Conservation (phyloP, 2,797 vertebrate species). For the Podargus strigoides region DNA sequence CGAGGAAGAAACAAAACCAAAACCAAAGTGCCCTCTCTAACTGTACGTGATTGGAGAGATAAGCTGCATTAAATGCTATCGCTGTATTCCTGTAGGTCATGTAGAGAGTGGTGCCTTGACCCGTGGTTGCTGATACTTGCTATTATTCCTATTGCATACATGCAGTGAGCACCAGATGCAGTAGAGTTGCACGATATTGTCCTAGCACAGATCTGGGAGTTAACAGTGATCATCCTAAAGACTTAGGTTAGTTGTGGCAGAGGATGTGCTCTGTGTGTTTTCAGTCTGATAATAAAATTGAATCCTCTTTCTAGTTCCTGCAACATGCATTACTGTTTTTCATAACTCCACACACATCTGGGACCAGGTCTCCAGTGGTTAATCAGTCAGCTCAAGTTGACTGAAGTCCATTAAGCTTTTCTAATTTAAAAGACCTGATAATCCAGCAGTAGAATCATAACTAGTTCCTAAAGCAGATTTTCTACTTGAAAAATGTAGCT, state of each 20-base stretch:
- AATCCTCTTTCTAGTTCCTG: not conserved
- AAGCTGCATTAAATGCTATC: not conserved
- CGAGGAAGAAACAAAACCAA: not conserved
- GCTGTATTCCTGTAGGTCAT: not conserved
- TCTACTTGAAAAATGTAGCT: not conserved
- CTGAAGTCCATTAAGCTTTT: not conserved
- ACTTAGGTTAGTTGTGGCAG: not conserved
- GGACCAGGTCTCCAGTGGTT: not conserved
- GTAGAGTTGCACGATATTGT: accelerated
- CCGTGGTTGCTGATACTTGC: not conserved
- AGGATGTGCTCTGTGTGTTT: not conserved
- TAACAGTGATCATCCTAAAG: not conserved
- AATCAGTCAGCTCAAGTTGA: not conserved
- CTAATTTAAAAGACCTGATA: not conserved
- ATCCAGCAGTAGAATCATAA: not conserved
- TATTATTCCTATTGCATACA: not conserved
- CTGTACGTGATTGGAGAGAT: not conserved
- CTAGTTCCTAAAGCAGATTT: not conserved
- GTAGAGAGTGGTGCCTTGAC: not conserved
- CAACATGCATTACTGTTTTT: not conserved
- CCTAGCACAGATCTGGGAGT: not conserved
- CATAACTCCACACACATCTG: not conserved
- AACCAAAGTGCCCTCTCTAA: not conserved
- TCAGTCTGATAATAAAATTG: not conserved
- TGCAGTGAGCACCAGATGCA: not conserved